These are phyloP conservation scores for Cydia pomonella DNA, from an alignment of 1,140 invertebrate genomes.

Conservation along the genomic window DNA sequence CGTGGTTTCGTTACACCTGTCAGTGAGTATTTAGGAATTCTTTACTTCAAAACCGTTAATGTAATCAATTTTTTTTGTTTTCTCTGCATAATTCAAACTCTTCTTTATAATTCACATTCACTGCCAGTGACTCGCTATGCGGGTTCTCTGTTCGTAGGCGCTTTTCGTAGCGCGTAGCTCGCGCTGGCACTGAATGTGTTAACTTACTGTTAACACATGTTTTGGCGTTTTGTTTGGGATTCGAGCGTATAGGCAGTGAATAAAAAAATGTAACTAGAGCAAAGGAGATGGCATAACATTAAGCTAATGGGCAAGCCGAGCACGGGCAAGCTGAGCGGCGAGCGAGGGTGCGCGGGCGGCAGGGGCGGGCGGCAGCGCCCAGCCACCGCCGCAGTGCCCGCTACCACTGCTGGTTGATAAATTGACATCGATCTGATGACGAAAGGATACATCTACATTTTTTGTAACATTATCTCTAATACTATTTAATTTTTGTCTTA, in stretches of 20 bases:
- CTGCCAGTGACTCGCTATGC: no score
- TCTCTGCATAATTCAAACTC: no score
- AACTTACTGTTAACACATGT: not conserved
- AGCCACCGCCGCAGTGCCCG: conserved; percentile 47
- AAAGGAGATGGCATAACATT: no score
- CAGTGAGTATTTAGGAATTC: no score
- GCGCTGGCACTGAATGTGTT: no score
- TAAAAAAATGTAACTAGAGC: not conserved
- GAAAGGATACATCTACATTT: conserved; percentile 62
- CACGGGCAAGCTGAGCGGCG: not conserved
- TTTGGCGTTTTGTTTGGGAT: not conserved
- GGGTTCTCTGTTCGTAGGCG: no score
- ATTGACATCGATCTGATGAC: conserved; percentile 64
- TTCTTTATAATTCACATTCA: no score
- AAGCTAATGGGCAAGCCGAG: no score
- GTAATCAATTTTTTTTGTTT: no score
- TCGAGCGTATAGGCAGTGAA: not conserved
- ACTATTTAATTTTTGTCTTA: conserved; percentile 68
- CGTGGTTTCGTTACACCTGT: no score
- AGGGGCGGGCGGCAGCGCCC: conserved; percentile 30
- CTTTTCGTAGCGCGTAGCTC: no score
- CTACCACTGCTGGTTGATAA: conserved; percentile 58
- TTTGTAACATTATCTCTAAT: conserved; percentile 66
- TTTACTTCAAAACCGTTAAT: no score
- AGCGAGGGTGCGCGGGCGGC: conserved; percentile 31